These are phyloP conservation scores for Pandion haliaetus DNA, from an alignment of 2,113 vertebrate species.

Conservation along the genomic window DNA sequence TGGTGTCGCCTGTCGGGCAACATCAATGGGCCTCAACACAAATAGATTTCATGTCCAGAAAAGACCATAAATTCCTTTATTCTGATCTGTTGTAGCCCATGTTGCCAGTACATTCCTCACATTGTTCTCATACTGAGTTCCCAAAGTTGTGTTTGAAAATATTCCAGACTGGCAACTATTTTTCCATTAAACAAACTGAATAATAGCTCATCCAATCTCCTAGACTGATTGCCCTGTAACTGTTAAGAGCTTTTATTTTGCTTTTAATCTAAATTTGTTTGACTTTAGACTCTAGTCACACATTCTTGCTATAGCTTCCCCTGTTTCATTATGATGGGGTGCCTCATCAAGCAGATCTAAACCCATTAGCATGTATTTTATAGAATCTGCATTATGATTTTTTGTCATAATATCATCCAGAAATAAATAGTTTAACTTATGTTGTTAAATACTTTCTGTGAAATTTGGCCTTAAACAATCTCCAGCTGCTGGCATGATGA, in stretches of 20 bases:
- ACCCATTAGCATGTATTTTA: neutral
- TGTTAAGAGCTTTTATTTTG: neutral
- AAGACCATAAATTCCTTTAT: neutral
- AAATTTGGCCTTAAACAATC: neutral
- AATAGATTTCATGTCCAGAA: neutral
- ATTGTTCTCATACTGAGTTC: neutral
- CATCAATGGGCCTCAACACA: neutral
- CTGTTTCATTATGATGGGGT: neutral
- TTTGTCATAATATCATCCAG: neutral
- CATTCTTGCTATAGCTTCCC: neutral
- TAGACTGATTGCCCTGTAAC: neutral
- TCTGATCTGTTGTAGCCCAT: neutral
- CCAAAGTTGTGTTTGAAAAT: neutral
- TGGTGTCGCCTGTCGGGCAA: neutral
- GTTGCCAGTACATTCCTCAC: neutral
- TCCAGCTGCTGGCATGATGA: neutral
- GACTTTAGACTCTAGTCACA: neutral
- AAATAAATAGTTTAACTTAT: neutral
- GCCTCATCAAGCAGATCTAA: neutral
- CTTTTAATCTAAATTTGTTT: neutral
- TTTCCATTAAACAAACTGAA: neutral
- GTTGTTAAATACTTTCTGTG: neutral
- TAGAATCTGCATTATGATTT: neutral
- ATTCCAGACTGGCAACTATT: neutral
- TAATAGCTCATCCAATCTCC: neutral